Evolutionary conservation across 1,140 invertebrate species (phyloP).

Genomic region (Drosophila nigrodunni): DNA sequence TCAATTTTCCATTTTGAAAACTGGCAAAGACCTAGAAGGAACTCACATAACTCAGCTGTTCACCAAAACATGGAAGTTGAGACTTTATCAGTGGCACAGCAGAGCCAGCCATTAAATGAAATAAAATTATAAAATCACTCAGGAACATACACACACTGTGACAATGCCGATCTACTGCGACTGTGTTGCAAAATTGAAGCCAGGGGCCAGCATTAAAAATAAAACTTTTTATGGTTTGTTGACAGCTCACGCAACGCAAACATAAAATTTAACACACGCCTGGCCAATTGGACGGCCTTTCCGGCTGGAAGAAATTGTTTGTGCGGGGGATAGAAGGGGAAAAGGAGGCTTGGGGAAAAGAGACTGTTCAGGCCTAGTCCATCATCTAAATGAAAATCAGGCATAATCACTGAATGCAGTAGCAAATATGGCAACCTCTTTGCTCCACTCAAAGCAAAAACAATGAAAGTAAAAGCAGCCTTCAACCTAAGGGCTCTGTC

Average conservation of each 20-base stretch:
- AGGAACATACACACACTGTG: conserved; percentile 2
- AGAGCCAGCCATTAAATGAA: conserved; percentile 23
- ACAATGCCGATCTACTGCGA: conserved; percentile 1
- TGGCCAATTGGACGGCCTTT: conserved; percentile 27
- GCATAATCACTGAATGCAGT: conserved; percentile 71
- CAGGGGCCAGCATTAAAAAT: conserved; percentile 44
- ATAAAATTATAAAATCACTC: conserved; percentile 45
- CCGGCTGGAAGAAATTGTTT: not conserved
- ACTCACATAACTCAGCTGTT: not conserved
- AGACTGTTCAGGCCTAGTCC: conserved; percentile 46
- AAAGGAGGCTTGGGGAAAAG: not conserved
- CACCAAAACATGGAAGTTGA: not conserved
- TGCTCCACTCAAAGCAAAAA: conserved; percentile 40
- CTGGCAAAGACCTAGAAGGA: not conserved
- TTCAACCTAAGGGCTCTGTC: conserved; percentile 31
- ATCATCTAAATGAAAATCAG: conserved; percentile 81
- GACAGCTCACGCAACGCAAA: conserved; percentile 41
- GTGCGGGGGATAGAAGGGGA: not conserved
- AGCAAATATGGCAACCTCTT: conserved; percentile 62
- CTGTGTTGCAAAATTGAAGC: conserved; percentile 38
- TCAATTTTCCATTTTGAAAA: conserved; percentile 5
- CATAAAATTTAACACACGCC: conserved; percentile 38
- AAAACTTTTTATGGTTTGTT: conserved; percentile 58
- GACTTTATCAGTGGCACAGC: conserved; percentile 36
- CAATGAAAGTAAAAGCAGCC: conserved; percentile 33